Evolutionary conservation across 2,888 invertebrate species (phyloP), one percentile per base, ranked within the genome.

Genomic region (Lycocerus yunnanus): DNA sequence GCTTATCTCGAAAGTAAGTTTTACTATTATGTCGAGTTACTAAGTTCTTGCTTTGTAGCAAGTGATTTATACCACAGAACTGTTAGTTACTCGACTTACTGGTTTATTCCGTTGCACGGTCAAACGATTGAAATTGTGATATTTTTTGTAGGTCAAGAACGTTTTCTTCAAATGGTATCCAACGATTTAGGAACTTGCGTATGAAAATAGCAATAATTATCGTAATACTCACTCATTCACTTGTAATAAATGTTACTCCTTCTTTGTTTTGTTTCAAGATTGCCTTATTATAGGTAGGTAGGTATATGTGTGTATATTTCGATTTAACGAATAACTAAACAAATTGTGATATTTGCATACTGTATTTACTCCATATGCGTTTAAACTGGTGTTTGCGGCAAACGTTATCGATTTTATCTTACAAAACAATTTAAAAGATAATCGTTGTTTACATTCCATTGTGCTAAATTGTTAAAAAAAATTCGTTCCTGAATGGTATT

Each of bases 1-100:
- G 92, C 94, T 63, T 97, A 97, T 88, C 90, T 97, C 81, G 94
- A 97, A 89, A 95, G 96, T 96, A 88, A 92, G 93, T 89, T 58
- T 8, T 5, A 5, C 9, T 61, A 58, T 5, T 58, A 58, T 15
- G 14, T 15, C 6, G 3, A 61, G 15, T 61, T 11, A 5, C 13
- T 61, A 14, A 3, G 11, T 15, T 61, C 14, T 58, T 58, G 13
- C 11, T 58, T 58, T 2, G 5, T 58, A 6, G 5, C 3, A 2
- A 18, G 18, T n/a, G n/a, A n/a, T n/a, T n/a, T n/a, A n/a, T n/a
- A n/a, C n/a, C n/a, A n/a, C n/a, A n/a, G n/a, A n/a, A n/a, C n/a
- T n/a, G n/a, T n/a, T n/a, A n/a, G n/a, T n/a, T n/a, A n/a, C n/a
- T n/a, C n/a, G n/a, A n/a, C n/a, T n/a, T n/a, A n/a, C n/a, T n/a